phyloP scores from a whole-genome alignment of 2,888 invertebrate genomes.

The Melieria omissa region DNA sequence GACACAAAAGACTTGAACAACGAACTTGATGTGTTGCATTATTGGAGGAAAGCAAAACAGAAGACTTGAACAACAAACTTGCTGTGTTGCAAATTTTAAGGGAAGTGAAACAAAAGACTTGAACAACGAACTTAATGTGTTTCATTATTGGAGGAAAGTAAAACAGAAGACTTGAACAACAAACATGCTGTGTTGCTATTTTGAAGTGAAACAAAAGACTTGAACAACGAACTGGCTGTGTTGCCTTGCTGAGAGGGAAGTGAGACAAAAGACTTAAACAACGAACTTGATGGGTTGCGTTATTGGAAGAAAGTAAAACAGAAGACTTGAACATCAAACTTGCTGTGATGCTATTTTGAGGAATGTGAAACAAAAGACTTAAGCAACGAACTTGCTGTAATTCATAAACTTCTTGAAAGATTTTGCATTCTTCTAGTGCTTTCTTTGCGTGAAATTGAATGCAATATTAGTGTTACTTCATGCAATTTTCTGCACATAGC shows the following conservation, averaged over 20 bases:
- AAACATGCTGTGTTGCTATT: constrained; percentile 25
- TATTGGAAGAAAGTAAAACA: constrained; percentile 21
- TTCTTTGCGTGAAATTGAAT: too few relatives aligned
- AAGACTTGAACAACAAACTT: constrained; percentile 41
- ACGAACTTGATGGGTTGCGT: neutral
- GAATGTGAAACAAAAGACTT: too few relatives aligned
- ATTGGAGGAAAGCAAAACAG: constrained; percentile 28
- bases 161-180: constrained; percentile 42
- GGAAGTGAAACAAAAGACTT: too few relatives aligned
- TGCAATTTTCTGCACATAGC: too few relatives aligned
- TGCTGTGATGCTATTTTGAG: constrained; percentile 14
- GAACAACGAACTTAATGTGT: neutral
- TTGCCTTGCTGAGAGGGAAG: neutral
- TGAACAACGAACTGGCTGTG: neutral
- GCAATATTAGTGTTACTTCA: too few relatives aligned
- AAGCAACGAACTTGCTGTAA: too few relatives aligned
- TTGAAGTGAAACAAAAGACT: too few relatives aligned
- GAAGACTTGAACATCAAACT: constrained; percentile 41
- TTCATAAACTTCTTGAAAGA: neutral
- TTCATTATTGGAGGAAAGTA: neutral
- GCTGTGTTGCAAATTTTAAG: constrained; percentile 8
- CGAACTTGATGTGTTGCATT: neutral
- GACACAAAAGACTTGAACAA: constrained; percentile 27
- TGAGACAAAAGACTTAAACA: constrained; percentile 25
- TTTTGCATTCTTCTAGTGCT: neutral